Conservation (phyloP, 2,888 invertebrate genomes). For the Athalia rosae region DNA sequence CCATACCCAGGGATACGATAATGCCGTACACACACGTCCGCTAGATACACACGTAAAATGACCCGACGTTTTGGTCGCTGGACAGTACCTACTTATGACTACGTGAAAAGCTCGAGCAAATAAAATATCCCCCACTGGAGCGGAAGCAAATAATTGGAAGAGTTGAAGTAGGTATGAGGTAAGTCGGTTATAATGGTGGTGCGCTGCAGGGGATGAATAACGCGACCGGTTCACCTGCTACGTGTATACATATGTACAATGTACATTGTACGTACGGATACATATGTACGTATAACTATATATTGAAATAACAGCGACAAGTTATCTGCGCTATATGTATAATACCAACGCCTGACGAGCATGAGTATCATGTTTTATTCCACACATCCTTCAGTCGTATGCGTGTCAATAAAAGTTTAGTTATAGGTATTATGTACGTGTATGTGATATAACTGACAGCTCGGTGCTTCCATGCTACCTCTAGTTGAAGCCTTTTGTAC, state of each 20-base stretch:
- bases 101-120: constrained; percentile 19
- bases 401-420: too few species aligned
- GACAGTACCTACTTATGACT: constrained; percentile 3
- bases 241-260: too few species aligned
- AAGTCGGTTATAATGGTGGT: constrained; percentile 35
- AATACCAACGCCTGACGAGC: too few species aligned
- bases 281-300: too few species aligned
- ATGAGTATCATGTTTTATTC: too few species aligned
- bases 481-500: constrained; percentile 25
- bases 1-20: background rate
- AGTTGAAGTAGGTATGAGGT: constrained; percentile 26
- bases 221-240: background rate
- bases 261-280: too few species aligned
- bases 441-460: constrained; percentile 1
- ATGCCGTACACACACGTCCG: background rate
- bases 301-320: too few species aligned
- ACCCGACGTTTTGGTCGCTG: constrained; percentile 12
- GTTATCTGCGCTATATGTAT: too few species aligned
- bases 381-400: too few species aligned
- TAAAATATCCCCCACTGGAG: constrained; percentile 40
- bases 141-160: constrained; percentile 44
- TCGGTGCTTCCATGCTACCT: constrained; percentile 9
- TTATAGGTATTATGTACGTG: background rate
- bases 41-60: background rate
- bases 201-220: constrained; percentile 31